phyloP scores from a whole-genome alignment of 2,888 invertebrate species.

The Heteromyza rotundicornis region DNA sequence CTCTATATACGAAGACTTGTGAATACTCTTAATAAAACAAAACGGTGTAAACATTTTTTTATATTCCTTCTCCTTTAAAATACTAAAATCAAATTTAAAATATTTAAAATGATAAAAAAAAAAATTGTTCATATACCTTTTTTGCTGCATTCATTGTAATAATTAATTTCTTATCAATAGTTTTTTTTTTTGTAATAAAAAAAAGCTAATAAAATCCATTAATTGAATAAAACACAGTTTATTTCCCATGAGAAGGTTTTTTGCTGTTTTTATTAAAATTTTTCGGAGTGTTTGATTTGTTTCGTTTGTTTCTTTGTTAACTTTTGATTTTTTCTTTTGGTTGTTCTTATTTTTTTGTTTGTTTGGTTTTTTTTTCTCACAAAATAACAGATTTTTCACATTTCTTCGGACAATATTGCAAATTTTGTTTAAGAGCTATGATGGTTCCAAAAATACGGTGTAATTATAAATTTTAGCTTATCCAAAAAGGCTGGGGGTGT shows the following conservation, averaged over 20 bases:
- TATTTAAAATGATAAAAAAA: no score
- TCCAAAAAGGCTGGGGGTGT: slow-evolving; percentile 1
- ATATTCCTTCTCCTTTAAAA: no score
- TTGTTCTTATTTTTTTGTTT: background rate
- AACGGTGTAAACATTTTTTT: no score
- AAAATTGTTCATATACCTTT: no score
- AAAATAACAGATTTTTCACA: background rate
- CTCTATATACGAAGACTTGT: no score
- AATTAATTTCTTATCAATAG: no score
- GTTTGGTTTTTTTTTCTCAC: background rate
- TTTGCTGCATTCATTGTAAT: no score
- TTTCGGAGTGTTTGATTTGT: slow-evolving; percentile 1
- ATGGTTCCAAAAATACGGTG: background rate
- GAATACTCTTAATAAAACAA: no score
- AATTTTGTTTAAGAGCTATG: background rate
- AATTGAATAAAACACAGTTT: slow-evolving; percentile 3
- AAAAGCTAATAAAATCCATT: no score
- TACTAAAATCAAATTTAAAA: no score
- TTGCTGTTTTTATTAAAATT: slow-evolving; percentile 6
- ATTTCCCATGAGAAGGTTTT: slow-evolving; percentile 18
- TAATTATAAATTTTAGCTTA: background rate
- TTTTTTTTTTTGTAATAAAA: no score
- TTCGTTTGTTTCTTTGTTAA: slow-evolving; percentile 1
- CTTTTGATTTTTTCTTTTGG: slow-evolving; percentile 5
- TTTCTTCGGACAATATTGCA: background rate